phyloP scores from a whole-genome alignment of 2,888 invertebrate species.

The Timema podura region DNA sequence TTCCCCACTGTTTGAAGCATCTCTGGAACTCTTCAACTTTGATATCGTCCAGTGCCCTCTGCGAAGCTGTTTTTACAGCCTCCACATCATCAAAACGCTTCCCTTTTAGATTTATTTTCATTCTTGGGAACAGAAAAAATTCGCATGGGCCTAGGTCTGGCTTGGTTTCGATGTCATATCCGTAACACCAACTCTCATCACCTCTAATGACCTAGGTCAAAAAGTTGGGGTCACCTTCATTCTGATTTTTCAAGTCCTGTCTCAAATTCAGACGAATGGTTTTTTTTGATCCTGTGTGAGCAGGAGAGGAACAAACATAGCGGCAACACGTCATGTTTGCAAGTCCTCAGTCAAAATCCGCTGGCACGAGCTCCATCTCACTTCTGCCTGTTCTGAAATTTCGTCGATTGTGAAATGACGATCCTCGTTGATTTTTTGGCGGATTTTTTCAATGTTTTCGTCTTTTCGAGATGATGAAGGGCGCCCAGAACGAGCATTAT shows the following conservation, averaged over 20 bases:
- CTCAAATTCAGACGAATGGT: too few species aligned
- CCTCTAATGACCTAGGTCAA: neutral
- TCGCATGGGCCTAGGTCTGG: neutral
- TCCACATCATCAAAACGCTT: neutral
- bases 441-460: too few species aligned
- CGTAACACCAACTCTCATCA: constrained; percentile 5
- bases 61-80: too few species aligned
- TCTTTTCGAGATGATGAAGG: too few species aligned
- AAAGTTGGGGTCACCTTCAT: neutral
- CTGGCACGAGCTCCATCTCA: too few species aligned
- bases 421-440: too few species aligned
- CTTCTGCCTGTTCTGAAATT: too few species aligned
- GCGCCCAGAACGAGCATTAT: too few species aligned
- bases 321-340: neutral
- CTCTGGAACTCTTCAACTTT: too few species aligned
- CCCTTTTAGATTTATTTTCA: neutral
- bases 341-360: too few species aligned
- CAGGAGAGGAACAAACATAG: neutral
- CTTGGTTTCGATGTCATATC: neutral
- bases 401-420: neutral
- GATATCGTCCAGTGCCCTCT: too few species aligned
- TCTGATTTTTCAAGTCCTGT: constrained; percentile 2
- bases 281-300: neutral
- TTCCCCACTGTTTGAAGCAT: too few species aligned
- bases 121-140: neutral